Conservation (phyloP, 92 coral and sea anemone genomes). For the Palythoa heliodiscus region DNA sequence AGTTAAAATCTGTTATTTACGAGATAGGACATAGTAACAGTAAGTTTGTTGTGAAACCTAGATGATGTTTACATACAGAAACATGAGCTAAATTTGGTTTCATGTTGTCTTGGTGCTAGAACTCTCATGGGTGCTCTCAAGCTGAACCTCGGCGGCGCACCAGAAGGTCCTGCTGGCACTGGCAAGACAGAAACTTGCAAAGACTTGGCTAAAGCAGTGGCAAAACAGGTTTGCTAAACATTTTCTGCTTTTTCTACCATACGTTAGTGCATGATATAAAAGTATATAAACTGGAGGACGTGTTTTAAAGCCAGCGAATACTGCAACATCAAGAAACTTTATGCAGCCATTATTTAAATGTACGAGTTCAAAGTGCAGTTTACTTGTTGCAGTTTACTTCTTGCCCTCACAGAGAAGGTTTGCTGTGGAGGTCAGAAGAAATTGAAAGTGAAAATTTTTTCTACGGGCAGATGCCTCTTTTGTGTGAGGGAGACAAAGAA, state of each 20-base stretch:
- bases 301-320: background rate
- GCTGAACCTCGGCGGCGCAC: slow-evolving; percentile 96
- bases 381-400: no score
- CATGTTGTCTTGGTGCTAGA: slow-evolving; percentile 49
- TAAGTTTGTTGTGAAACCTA: no score
- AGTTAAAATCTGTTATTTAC: no score
- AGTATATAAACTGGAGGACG: background rate
- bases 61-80: no score
- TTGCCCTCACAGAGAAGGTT: no score
- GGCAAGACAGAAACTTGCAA: slow-evolving; percentile 97
- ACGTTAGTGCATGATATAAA: background rate
- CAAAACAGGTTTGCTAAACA: slow-evolving; percentile 85
- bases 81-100: background rate
- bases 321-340: background rate
- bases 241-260: background rate
- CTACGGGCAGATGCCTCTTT: background rate
- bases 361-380: no score
- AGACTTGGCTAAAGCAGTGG: slow-evolving; percentile 99
- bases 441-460: no score
- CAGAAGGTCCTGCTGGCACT: slow-evolving; percentile 99
- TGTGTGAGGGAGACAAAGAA: background rate
- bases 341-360: no score
- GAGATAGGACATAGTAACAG: no score
- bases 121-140: slow-evolving; percentile 98
- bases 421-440: no score